These are phyloP conservation scores for Plecturocebus donacophilus DNA, from an alignment of 2,113 vertebrate species.

Conservation along the genomic window DNA sequence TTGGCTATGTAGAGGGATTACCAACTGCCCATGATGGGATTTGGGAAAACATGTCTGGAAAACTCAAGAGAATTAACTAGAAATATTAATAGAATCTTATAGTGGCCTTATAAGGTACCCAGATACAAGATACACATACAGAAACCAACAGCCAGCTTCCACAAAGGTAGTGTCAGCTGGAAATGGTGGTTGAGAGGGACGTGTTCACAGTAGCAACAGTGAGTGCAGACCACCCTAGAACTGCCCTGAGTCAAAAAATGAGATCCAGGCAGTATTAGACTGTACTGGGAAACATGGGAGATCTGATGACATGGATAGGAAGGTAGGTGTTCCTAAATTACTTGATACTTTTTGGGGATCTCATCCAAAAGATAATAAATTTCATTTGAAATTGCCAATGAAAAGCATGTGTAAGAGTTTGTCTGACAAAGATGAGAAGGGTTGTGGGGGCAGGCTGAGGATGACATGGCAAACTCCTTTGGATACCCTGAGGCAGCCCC, in stretches of 20 bases:
- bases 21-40: not conserved
- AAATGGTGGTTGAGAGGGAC: not conserved
- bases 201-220: accelerated
- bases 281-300: not conserved
- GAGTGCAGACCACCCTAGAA: not conserved
- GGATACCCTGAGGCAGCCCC: not conserved
- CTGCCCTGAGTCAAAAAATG: not conserved
- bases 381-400: not conserved
- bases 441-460: not conserved
- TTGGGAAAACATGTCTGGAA: not conserved
- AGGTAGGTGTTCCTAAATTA: not conserved
- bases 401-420: not conserved
- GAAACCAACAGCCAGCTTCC: not conserved
- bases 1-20: not conserved
- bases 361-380: not conserved
- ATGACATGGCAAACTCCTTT: not conserved
- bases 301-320: not conserved
- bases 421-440: not conserved
- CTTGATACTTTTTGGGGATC: not conserved
- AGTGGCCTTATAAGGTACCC: not conserved
- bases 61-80: not conserved
- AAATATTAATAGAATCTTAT: not conserved
- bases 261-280: not conserved
- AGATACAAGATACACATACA: too few relatives aligned
- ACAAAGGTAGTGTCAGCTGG: not conserved